A percentile compares a stretch with the other conserved stretches of the same genome.
Conservation (phyloP, 2,888 invertebrate genomes). For the Agrochola macilenta region DNA sequence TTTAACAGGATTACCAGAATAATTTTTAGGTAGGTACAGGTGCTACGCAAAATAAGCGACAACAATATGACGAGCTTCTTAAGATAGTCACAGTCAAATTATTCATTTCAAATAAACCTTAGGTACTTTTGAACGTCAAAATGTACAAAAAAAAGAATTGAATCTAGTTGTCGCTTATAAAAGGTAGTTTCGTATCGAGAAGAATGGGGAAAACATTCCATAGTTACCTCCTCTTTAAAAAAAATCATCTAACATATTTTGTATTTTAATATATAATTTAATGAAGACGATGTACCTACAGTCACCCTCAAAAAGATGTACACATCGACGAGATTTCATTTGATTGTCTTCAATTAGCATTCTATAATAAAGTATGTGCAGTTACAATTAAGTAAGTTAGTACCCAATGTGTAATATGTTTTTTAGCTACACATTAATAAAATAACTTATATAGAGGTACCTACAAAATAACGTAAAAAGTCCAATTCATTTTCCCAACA, state of each 20-base stretch:
- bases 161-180: too few relatives aligned
- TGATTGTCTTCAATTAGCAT: too few relatives aligned
- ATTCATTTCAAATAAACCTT: background rate
- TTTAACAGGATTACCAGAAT: background rate
- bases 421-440: background rate
- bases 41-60: background rate
- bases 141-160: background rate
- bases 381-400: too few relatives aligned
- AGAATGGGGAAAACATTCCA: background rate
- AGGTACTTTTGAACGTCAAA: background rate
- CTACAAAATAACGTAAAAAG: background rate
- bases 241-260: background rate
- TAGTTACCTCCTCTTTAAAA: background rate
- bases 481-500: slow-evolving; percentile 6
- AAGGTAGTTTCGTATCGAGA: background rate
- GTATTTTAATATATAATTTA: too few relatives aligned
- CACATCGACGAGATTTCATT: too few relatives aligned
- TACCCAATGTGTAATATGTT: too few relatives aligned
- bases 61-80: background rate
- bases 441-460: background rate
- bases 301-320: too few relatives aligned
- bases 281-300: too few relatives aligned
- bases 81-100: background rate
- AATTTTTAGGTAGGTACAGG: background rate
- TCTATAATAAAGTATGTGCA: too few relatives aligned